These are phyloP conservation scores for Ctenosaura bakeri DNA, from an alignment of 2,797 vertebrate genomes.

Conservation along the genomic window DNA sequence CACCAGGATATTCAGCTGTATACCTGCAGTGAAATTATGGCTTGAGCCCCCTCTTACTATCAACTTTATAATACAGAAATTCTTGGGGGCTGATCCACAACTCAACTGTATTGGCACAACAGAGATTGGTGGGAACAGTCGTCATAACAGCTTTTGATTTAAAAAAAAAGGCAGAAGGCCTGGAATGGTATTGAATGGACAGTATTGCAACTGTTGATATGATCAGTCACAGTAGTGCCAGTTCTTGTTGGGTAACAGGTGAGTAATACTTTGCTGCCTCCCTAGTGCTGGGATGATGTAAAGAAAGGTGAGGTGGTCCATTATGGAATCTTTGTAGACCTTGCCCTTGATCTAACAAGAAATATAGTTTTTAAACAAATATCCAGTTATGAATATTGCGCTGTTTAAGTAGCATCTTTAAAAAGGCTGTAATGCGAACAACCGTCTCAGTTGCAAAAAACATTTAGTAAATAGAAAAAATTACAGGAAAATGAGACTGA, in stretches of 20 bases:
- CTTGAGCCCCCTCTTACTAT: not conserved
- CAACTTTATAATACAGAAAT: not conserved
- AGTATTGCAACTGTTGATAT: not conserved
- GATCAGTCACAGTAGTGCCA: not conserved
- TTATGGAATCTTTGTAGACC: not conserved
- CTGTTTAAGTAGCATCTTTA: not conserved
- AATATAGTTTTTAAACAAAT: not conserved
- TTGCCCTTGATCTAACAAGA: not conserved
- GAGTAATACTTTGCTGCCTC: not conserved
- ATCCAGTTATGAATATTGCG: not conserved
- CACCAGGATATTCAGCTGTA: not conserved
- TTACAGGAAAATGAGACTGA: slow-evolving; percentile 4
- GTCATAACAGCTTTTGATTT: not conserved
- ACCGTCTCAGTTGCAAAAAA: not conserved
- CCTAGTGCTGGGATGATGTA: not conserved
- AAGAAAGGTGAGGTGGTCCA: not conserved
- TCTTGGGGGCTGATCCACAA: not conserved
- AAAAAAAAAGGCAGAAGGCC: not conserved
- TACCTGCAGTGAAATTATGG: not conserved
- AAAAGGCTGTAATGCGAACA: not conserved
- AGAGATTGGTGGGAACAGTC: no score
- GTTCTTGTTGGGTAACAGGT: not conserved
- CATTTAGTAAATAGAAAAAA: slow-evolving; percentile 14
- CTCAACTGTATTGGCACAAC: not conserved
- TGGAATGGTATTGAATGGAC: not conserved